Base-by-base conservation (phyloP, 92 coral and sea anemone species). In the Blastomussa wellsi region DNA sequence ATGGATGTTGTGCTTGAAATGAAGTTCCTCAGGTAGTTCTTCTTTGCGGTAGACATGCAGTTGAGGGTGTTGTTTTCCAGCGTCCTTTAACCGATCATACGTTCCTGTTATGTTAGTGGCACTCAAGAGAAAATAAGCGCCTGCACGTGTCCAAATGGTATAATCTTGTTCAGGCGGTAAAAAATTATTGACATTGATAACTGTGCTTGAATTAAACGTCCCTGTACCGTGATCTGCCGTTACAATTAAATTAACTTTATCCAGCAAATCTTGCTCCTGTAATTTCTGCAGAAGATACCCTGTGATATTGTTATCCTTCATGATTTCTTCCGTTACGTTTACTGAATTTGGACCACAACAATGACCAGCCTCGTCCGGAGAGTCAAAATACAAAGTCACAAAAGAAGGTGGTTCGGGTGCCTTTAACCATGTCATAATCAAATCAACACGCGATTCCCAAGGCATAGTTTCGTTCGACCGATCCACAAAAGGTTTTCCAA, bases 201-300 rank as follows among this genome's bases (percentile, higher is more conserved):
- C 36, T 12, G 79, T 83, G 74, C 85, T 86, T 22, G 86, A 42
- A 80, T 92, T 87, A 65, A 47, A 93, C 0, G 76, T 83, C 9
- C 84, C 83, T 82, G 91, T 94, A 5, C 98, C 98, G 81, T 95
- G 98, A 84, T 95, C 98, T 29, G 94, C 84, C 10, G 98, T 95
- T 41, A 95, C 36, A 35, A 95, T 90, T 41, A 95, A 44, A 82
- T 93, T 93, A 57, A 89, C 84, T 36, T 83, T 59, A 17, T 89
- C 88, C 73, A 74, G 67, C 39, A 80, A 74, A n/a, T 70, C 65
- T 57, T 82, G 79, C 41, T 70, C 67, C 48, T 67, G 73, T 51
- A 93, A 79, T 29, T 79, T 82, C 31, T 88, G 66, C 77, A 91
- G 69, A 10, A 93, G 82, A 74, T 91, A 89, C 26, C 87, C 77